These are phyloP conservation scores for Gymnopithys bicolor DNA, from an alignment of 2,797 vertebrate species.

Conservation along the genomic window DNA sequence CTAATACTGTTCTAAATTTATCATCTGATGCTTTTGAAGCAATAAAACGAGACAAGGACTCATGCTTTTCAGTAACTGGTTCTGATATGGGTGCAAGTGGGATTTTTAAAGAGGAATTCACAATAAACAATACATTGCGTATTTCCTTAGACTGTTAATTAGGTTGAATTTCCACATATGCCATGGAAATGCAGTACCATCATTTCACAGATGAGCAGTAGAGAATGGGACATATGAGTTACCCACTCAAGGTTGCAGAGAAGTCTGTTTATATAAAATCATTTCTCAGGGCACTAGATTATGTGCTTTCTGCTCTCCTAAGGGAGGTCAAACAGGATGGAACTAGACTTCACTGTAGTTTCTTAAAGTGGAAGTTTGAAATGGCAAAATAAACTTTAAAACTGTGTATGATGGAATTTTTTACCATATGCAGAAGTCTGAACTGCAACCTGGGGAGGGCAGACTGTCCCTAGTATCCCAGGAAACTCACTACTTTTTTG, in stretches of 20 bases:
- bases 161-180: neutral
- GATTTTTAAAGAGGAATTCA: neutral
- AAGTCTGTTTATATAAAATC: neutral
- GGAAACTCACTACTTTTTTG: neutral
- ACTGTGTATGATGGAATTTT: neutral
- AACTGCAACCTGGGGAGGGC: neutral
- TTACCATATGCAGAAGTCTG: neutral
- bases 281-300: neutral
- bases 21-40: neutral
- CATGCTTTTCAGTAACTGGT: neutral
- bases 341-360: neutral
- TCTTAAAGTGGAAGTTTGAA: neutral
- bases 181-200: neutral
- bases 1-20: neutral
- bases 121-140: neutral
- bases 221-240: neutral
- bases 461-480: neutral
- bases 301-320: neutral
- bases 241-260: neutral
- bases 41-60: neutral
- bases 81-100: neutral
- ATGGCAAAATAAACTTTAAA: neutral
- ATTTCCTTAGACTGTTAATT: neutral
- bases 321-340: neutral
- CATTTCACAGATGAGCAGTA: neutral